Conservation (phyloP, 2,888 invertebrate genomes). For the Ophioninae sp. region DNA sequence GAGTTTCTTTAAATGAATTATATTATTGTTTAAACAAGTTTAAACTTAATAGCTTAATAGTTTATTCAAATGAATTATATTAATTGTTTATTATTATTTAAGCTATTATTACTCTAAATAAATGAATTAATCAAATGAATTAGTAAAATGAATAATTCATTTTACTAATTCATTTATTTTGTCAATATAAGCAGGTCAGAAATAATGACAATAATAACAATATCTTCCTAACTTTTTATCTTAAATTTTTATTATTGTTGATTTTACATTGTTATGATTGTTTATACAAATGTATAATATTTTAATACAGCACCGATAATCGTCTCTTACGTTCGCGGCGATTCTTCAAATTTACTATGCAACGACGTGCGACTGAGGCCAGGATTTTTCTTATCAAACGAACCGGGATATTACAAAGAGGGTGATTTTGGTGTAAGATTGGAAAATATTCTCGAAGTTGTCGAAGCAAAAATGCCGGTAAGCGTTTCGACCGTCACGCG, state of each 20-base stretch:
- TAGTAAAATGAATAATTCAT: too few relatives aligned
- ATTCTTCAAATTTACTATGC: conserved; percentile 62
- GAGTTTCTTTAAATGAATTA: too few relatives aligned
- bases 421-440: conserved; percentile 93
- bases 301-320: conserved; percentile 87
- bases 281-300: neutral
- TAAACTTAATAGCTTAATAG: too few relatives aligned
- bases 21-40: too few relatives aligned
- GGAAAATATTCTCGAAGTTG: conserved; percentile 91
- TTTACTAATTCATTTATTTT: too few relatives aligned
- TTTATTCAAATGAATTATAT: too few relatives aligned
- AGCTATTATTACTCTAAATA: too few relatives aligned
- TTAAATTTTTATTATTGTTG: neutral
- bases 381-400: conserved; percentile 91
- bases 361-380: conserved; percentile 83
- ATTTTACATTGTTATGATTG: neutral
- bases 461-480: conserved; percentile 81
- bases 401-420: conserved; percentile 94
- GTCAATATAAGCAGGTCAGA: neutral
- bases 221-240: neutral
- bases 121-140: too few relatives aligned
- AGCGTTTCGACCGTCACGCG: neutral
- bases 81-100: too few relatives aligned
- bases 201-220: neutral
- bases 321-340: conserved; percentile 83